Evolutionary conservation across 2,113 vertebrate genomes (phyloP).

Genomic region (Corynorhinus townsendii): DNA sequence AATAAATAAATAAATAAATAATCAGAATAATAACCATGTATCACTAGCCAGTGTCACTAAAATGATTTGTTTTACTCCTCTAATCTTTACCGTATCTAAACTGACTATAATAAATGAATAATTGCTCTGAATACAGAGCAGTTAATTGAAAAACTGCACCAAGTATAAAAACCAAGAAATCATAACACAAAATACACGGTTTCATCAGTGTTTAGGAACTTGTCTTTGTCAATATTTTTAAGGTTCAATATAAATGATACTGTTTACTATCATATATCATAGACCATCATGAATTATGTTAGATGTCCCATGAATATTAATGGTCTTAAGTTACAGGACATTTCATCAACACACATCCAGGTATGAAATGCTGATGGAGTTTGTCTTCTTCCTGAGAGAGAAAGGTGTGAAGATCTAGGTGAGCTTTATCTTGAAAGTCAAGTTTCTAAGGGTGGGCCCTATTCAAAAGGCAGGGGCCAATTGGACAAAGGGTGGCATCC

Average conservation of each 20-base stretch:
- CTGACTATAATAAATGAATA: conserved; percentile 90
- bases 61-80: conserved; percentile 88
- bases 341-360: conserved; percentile 81
- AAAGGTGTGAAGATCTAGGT: conserved; percentile 51
- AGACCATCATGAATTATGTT: conserved; percentile 84
- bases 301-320: conserved; percentile 85
- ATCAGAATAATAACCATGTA: conserved; percentile 83
- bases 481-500: conserved; percentile 21
- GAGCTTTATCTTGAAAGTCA: conserved; percentile 66
- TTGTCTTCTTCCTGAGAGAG: conserved; percentile 71
- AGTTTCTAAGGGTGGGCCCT: conserved; percentile 57
- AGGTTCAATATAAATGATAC: conserved; percentile 84
- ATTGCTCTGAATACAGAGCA: conserved; percentile 81
- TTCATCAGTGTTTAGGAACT: conserved; percentile 86
- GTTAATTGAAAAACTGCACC: conserved; percentile 87
- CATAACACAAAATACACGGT: conserved; percentile 87
- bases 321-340: conserved; percentile 76
- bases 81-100: conserved; percentile 88
- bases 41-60: conserved; percentile 84
- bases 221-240: conserved; percentile 88
- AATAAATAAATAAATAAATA: conserved; percentile 74
- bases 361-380: conserved; percentile 78
- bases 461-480: neutral
- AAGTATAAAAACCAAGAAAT: conserved; percentile 88
- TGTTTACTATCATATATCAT: conserved; percentile 84